Percentiles rank a stretch among this genome's conserved stretches.
Evolutionary conservation across 2,888 invertebrate species (phyloP).

Genomic region (Drosophila austrosaltans): DNA sequence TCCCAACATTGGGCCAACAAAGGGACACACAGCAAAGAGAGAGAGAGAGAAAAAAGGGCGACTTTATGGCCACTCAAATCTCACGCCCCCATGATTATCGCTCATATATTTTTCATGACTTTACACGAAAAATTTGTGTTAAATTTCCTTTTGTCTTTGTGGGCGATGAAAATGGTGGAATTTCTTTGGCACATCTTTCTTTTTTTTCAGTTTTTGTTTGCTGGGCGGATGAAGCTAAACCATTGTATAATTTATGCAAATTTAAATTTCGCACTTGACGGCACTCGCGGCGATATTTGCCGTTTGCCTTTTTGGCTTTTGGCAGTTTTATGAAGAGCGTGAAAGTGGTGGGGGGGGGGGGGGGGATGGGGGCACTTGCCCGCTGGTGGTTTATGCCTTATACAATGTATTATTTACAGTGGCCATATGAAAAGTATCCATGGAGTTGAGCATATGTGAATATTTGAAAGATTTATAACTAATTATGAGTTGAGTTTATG

Average conservation of each 20-base stretch:
- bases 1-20: neutral
- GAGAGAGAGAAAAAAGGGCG: neutral
- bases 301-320: constrained; percentile 48
- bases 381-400: constrained; percentile 45
- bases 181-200: constrained; percentile 5
- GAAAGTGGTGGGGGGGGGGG: constrained; percentile 37
- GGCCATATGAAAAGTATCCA: neutral
- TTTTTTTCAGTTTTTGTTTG: constrained; percentile 25
- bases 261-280: constrained; percentile 74
- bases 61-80: constrained; percentile 51
- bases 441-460: neutral
- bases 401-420: constrained; percentile 4
- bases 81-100: constrained; percentile 54
- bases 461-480: constrained; percentile 10
- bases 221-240: constrained; percentile 31
- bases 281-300: constrained; percentile 59
- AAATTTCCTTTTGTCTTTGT: constrained; percentile 46
- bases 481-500: neutral
- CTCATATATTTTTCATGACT: constrained; percentile 63
- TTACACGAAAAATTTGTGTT: constrained; percentile 44
- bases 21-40: neutral
- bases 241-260: constrained; percentile 71
- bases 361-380: constrained; percentile 43
- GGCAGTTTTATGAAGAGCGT: constrained; percentile 38
- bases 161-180: constrained; percentile 11